A percentile compares a stretch with the other conserved stretches of the same genome.
Conservation (phyloP, 2,888 invertebrate genomes). For the Lobophora halterata region DNA sequence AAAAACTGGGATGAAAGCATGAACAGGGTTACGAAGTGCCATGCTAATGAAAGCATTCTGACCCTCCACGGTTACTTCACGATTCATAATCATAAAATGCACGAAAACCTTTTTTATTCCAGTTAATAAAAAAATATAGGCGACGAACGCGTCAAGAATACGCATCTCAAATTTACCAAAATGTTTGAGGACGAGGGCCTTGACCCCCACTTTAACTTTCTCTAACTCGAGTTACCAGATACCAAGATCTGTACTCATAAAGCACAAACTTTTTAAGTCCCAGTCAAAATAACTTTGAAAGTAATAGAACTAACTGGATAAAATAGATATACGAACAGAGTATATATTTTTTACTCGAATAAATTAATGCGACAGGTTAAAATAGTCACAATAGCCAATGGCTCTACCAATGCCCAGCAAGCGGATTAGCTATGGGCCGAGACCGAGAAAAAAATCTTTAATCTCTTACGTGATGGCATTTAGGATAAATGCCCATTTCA, state of each 20-base stretch:
- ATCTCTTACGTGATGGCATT: too few species aligned
- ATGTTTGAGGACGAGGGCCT: slow-evolving; percentile 54
- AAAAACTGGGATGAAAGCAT: slow-evolving; percentile 32
- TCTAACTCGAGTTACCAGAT: slow-evolving; percentile 44
- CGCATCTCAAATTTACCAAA: slow-evolving; percentile 39
- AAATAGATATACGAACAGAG: too few species aligned
- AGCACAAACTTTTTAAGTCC: slow-evolving; percentile 47
- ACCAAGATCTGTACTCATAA: slow-evolving; percentile 44
- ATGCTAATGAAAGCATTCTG: slow-evolving; percentile 34
- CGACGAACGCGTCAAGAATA: slow-evolving; percentile 27
- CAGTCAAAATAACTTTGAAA: slow-evolving; percentile 29
- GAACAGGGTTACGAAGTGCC: slow-evolving; percentile 35
- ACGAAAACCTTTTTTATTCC: slow-evolving; percentile 31
- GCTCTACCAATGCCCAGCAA: too few species aligned
- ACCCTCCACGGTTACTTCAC: slow-evolving; percentile 28
- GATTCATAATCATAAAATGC: slow-evolving; percentile 32
- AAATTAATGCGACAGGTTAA: too few species aligned
- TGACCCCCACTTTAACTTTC: slow-evolving; percentile 60
- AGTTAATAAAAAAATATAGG: slow-evolving; percentile 29
- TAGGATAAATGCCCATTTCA: too few species aligned
- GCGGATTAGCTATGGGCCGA: too few species aligned
- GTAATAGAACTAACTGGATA: slow-evolving; percentile 13
- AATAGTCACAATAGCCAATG: too few species aligned
- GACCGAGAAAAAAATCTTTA: too few species aligned
- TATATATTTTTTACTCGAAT: too few species aligned